A percentile compares a stretch with the other conserved stretches of the same genome.
phyloP scores from a whole-genome alignment of 2,113 vertebrate genomes.

The Theristicus caerulescens region DNA sequence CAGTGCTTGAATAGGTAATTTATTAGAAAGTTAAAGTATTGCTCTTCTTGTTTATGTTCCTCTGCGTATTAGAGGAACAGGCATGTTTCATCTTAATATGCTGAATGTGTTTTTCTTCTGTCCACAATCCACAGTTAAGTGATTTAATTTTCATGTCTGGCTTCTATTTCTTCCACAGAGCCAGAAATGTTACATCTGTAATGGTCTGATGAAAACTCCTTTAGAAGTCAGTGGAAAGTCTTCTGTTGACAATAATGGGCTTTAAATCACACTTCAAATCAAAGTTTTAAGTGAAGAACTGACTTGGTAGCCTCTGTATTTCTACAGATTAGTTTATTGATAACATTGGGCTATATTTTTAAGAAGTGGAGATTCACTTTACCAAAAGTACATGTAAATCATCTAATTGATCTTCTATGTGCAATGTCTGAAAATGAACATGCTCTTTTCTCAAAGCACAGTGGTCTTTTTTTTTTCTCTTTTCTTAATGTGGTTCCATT shows the following conservation, averaged over 20 bases:
- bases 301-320: neutral
- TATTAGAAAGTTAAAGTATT: neutral
- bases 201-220: neutral
- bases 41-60: neutral
- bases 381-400: neutral
- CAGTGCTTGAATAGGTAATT: neutral
- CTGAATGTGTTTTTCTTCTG: constrained; percentile 16
- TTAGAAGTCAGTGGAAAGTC: neutral
- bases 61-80: neutral
- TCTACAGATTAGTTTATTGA: neutral
- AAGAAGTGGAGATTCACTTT: neutral
- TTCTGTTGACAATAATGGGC: neutral
- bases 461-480: neutral
- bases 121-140: constrained; percentile 14
- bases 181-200: neutral
- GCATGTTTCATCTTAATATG: constrained; percentile 4
- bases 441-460: neutral
- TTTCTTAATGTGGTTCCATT: neutral
- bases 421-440: neutral
- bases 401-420: neutral
- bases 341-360: neutral
- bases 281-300: neutral
- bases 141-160: constrained; percentile 29
- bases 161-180: neutral
- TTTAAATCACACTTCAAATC: neutral